Evolutionary conservation across 2,797 vertebrate genomes (phyloP).

Genomic region (Peromyscus melanophrys): DNA sequence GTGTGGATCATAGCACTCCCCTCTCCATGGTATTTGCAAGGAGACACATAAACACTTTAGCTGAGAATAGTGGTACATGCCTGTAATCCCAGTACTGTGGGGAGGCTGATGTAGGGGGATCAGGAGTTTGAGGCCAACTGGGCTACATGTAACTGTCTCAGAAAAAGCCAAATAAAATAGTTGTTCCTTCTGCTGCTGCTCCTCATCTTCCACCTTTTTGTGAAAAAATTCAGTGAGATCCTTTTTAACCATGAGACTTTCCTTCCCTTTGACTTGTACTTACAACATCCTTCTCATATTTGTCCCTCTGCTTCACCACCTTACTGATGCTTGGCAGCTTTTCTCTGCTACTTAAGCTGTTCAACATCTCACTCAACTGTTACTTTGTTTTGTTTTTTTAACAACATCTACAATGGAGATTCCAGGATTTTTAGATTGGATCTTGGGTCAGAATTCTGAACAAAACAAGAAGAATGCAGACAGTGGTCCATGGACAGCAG

Average conservation of each 20-base stretch:
- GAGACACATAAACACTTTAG: neutral
- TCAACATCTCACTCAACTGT: neutral
- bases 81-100: neutral
- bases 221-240: neutral
- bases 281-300: neutral
- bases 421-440: neutral
- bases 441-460: constrained; percentile 6
- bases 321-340: neutral
- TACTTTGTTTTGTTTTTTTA: neutral
- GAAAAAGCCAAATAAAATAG: neutral
- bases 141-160: neutral
- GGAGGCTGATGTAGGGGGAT: neutral
- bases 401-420: neutral
- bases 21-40: neutral
- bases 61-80: neutral
- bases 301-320: neutral
- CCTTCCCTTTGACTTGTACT: neutral
- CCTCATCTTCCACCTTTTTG: neutral
- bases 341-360: neutral
- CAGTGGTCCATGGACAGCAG: neutral
- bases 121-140: neutral
- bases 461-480: neutral
- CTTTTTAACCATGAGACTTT: neutral
- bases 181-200: neutral
- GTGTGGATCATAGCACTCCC: neutral